A percentile compares a stretch with the other conserved stretches of the same genome.
Conservation (phyloP, 1,140 invertebrate genomes). For the Carposina sasakii region DNA sequence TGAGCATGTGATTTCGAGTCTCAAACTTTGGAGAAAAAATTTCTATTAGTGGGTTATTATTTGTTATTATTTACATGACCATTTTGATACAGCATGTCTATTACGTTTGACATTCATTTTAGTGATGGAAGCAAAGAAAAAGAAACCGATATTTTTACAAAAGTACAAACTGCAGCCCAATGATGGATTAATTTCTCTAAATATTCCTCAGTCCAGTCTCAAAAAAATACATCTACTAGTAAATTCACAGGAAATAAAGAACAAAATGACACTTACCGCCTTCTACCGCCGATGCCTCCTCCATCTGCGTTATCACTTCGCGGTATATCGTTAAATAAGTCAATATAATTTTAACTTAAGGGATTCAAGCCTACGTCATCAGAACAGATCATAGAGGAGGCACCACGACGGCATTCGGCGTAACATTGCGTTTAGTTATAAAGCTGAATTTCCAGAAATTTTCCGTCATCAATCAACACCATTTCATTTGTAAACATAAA, state of each 20-base stretch:
- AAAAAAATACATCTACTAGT: conserved; percentile 7
- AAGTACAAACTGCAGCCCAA: too few relatives aligned
- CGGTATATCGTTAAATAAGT: background rate
- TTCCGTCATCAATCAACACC: conserved; percentile 70
- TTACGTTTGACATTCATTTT: too few relatives aligned
- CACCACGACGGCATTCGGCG: conserved; percentile 60
- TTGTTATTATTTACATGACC: too few relatives aligned
- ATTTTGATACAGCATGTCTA: too few relatives aligned
- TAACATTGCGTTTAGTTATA: conserved; percentile 14
- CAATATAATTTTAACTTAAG: background rate
- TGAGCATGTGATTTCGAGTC: too few relatives aligned
- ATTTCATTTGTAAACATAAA: too few relatives aligned
- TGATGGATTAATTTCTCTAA: too few relatives aligned
- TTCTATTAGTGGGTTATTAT: too few relatives aligned
- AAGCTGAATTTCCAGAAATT: conserved; percentile 51
- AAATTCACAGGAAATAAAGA: conserved; percentile 15
- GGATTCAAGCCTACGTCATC: conserved; percentile 50
- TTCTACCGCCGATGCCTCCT: conserved; percentile 53
- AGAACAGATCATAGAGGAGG: conserved; percentile 69
- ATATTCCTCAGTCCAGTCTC: too few relatives aligned
- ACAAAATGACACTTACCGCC: conserved; percentile 37
- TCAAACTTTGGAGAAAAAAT: too few relatives aligned
- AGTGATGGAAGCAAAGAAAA: too few relatives aligned
- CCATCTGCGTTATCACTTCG: conserved; percentile 23
- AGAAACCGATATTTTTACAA: too few relatives aligned